Conservation (phyloP, 1,140 invertebrate genomes). For the Caligus rogercresseyi region DNA sequence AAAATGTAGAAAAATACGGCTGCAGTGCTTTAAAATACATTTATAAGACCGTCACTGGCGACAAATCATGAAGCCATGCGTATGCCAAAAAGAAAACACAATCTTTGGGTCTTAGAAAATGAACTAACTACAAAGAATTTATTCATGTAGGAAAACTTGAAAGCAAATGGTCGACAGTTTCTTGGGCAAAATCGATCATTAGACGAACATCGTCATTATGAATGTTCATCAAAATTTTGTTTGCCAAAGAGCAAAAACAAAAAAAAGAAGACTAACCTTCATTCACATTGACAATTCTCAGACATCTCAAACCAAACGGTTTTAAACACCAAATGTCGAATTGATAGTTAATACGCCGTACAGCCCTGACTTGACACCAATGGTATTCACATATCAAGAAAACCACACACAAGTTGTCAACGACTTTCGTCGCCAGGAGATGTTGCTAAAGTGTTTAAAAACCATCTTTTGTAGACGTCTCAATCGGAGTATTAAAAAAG, state of each 20-base stretch:
- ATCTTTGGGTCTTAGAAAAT: slow-evolving; percentile 27
- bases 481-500: not conserved
- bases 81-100: slow-evolving; percentile 22
- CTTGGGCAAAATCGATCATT: not conserved
- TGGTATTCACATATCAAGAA: not conserved
- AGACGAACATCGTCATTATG: not conserved
- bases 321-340: not conserved
- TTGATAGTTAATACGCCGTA: not conserved
- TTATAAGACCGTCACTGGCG: slow-evolving; percentile 13
- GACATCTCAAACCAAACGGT: not conserved
- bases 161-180: slow-evolving; percentile 25
- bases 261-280: not conserved
- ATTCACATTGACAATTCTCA: not conserved
- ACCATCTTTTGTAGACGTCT: not conserved
- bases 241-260: not conserved
- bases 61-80: slow-evolving; percentile 21
- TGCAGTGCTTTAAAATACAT: slow-evolving; percentile 23
- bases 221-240: not conserved
- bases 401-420: not conserved
- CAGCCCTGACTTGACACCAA: not conserved
- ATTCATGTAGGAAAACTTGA: slow-evolving; percentile 25
- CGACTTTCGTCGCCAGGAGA: not conserved
- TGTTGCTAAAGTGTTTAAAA: not conserved
- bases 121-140: slow-evolving; percentile 28
- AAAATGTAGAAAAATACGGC: slow-evolving; percentile 22